Evolutionary conservation across 2,113 vertebrate species (phyloP), one percentile per base, ranked within the genome.

Genomic region (Narcine bancroftii): DNA sequence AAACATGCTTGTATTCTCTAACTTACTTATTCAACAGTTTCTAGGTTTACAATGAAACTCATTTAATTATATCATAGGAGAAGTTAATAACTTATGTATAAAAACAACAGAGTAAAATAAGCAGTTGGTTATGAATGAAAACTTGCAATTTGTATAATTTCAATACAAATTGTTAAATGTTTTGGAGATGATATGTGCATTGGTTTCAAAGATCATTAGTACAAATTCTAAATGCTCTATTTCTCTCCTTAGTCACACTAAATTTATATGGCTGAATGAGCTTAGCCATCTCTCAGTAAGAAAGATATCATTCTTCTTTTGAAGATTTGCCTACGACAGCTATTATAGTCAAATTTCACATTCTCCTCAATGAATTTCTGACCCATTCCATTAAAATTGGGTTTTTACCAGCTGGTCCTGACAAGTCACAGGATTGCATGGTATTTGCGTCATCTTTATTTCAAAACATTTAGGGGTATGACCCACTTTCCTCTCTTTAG

Each of bases 331-430:
- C 1, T 60, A 7, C 93, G 93, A 83, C 50, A 93, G 72, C 42
- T 93, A 69, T 69, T 69, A 24, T 26, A 76, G 56, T 93, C 87
- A 92, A 47, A 93, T 94, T 93, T 93, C 87, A 92, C 93, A 81
- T 72, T 94, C 93, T 92, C 19, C 0, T 39, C 69, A 15, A 47
- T 81, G 50, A 45, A 72, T 93, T 94, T 92, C n/a, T 69, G 89
- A 71, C 92, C 75, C 56, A 3, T 92, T 92, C 47, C 45, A 92
- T 60, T 17, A 66, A 89, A 89, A 89, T 10, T 10, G 36, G 39
- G 6, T 3, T 89, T 45, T 39, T 66, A 89, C 50, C 36, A 60
- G 50, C 53, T 87, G 81, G 13, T 19, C 13, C 56, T 60, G 53
- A 60, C 29, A 87, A 87, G 56, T 85, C 81, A 85, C 47, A 85